Base-by-base conservation (phyloP, 1,140 invertebrate genomes). In the Hyphantria cunea region DNA sequence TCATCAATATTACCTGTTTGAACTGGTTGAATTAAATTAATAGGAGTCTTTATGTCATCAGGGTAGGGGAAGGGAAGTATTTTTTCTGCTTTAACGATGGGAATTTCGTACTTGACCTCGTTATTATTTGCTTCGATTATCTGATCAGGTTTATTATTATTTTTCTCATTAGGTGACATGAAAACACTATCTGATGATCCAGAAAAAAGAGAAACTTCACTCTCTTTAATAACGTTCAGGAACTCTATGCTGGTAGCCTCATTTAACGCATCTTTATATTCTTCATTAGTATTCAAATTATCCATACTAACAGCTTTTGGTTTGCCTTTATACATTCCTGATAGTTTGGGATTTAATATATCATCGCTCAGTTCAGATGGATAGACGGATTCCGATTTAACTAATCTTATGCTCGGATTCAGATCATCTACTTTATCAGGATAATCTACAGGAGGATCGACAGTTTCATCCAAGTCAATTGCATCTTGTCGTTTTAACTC, bases 241-340 rank as follows among this genome's bases (percentile, higher is more conserved):
- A 86, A 80, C 54, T 89, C 88, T 66, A 88, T 76, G 62, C 88
- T 89, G 59, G 80, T 86, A 61, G 88, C 74, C 61, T 90, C 84
- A 60, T 78, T 80, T 50, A 90, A 76, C 56, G 67, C 74, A 65
- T 85, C 76, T 72, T 83, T 74, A 52, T 78, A 90, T 56, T 74
- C 78, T 13, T 48, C 64, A 33, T 76, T 72, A 37, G 25, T 58
- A 61, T 78, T 75, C 12, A 91, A 62, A 68, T 89, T 89, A 62
- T 91, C 90, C 60, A 78, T 67, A 74, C 89, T 91, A 44, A 74
- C 80, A 7, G 89, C 74, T 56, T 91, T 90, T 31, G 80, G 76
- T 80, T 86, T 89, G 41, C 82, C 84, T 11, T 86, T 81, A 41
- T 75, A 88, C 12, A 80, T 68, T 10, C 78, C 78, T 42, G 75